Evolutionary conservation across 2,113 vertebrate species (phyloP).

Genomic region (Pogonocichla stellata): DNA sequence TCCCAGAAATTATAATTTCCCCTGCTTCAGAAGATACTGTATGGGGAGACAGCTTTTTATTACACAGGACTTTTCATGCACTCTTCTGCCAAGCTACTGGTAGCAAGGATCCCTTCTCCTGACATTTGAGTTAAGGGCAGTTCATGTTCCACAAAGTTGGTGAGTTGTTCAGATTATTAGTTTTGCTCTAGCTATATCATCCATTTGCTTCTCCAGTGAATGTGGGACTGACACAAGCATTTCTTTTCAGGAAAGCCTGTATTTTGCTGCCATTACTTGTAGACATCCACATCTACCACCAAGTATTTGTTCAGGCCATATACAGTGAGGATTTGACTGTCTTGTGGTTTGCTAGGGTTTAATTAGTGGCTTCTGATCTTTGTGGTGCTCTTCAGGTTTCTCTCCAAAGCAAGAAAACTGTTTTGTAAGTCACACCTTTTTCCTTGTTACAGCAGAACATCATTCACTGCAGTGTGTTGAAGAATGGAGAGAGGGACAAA

Average conservation of each 20-base stretch:
- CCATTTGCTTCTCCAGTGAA: background rate
- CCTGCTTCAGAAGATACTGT: background rate
- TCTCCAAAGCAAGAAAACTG: background rate
- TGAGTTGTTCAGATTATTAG: background rate
- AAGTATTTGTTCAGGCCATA: background rate
- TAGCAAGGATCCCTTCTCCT: background rate
- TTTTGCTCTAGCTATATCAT: background rate
- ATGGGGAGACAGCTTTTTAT: background rate
- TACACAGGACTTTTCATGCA: background rate
- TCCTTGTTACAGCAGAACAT: background rate
- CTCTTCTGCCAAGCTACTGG: background rate
- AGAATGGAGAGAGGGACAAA: background rate
- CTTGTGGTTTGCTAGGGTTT: background rate
- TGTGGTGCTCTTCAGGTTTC: background rate
- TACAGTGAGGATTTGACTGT: background rate
- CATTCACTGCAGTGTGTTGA: background rate
- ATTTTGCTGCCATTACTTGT: background rate
- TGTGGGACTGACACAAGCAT: background rate
- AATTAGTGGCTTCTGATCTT: background rate
- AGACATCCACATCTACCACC: background rate
- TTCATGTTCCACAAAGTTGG: background rate
- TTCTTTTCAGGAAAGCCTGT: background rate
- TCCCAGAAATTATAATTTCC: background rate
- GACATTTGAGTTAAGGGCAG: background rate
- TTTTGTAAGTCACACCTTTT: background rate